phyloP scores from a whole-genome alignment of 2,797 vertebrate species.

The Chelonia mydas region DNA sequence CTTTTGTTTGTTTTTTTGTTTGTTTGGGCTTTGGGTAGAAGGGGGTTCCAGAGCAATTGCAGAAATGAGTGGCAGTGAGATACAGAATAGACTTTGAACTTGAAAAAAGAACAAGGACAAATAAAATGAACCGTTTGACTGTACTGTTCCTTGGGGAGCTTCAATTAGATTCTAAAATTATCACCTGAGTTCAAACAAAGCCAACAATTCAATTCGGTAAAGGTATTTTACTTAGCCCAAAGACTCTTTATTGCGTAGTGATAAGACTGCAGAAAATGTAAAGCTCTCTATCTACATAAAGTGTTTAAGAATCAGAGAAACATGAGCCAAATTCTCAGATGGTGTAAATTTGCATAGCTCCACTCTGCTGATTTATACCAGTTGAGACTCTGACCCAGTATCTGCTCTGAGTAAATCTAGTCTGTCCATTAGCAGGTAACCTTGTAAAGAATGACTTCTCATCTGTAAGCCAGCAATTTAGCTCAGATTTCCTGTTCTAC shows the following conservation, averaged over 20 bases:
- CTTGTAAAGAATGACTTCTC: not conserved
- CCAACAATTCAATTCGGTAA: conserved; percentile 29
- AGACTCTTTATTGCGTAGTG: not conserved
- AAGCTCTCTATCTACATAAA: not conserved
- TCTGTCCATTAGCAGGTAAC: not conserved
- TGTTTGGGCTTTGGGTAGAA: not conserved
- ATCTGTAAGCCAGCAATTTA: not conserved
- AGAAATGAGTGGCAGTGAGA: conserved; percentile 43
- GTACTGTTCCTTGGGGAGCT: conserved; percentile 67
- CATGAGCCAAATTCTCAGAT: not conserved
- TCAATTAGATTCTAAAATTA: conserved; percentile 67
- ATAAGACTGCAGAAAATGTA: conserved; percentile 7
- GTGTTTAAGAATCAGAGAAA: not conserved
- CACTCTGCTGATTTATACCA: not conserved
- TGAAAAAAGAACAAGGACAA: conserved; percentile 67
- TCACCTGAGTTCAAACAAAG: conserved; percentile 39
- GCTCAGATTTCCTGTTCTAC: not conserved
- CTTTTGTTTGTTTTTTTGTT: not conserved
- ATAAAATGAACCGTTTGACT: conserved; percentile 52
- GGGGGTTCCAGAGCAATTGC: conserved; percentile 43
- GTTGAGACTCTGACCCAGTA: not conserved
- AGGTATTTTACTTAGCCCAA: not conserved
- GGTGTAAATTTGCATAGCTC: not conserved
- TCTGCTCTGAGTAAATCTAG: not conserved
- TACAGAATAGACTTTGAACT: conserved; percentile 50